These are phyloP conservation scores for Picus viridis DNA, from an alignment of 2,797 vertebrate species.

Conservation along the genomic window DNA sequence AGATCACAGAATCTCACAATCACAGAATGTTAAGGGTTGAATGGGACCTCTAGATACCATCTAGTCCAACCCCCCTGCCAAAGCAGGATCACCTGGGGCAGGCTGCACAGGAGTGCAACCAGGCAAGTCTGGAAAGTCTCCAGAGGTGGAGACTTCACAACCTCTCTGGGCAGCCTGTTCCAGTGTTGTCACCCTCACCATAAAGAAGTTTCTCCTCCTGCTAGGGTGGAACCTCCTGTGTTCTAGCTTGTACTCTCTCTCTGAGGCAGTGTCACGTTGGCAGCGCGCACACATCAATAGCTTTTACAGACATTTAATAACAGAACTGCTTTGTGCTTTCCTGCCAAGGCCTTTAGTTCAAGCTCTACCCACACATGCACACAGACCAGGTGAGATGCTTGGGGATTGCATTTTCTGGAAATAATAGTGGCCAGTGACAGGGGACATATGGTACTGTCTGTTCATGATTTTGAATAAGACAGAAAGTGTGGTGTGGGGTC, in stretches of 20 bases:
- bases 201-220: too few species aligned
- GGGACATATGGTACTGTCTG: not conserved
- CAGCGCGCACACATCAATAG: not conserved
- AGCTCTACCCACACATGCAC: not conserved
- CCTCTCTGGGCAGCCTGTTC: too few species aligned
- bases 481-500: not conserved
- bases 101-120: too few species aligned
- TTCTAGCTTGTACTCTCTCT: not conserved
- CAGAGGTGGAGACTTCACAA: too few species aligned
- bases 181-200: too few species aligned
- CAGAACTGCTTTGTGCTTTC: constrained; percentile 4
- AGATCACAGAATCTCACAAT: not conserved
- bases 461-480: not conserved
- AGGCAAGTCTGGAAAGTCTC: too few species aligned
- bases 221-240: too few species aligned
- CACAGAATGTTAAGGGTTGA: too few species aligned
- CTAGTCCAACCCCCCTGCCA: too few species aligned
- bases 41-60: too few species aligned
- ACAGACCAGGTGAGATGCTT: not conserved
- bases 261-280: not conserved
- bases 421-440: not conserved
- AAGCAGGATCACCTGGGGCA: too few species aligned
- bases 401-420: not conserved
- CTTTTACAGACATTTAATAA: constrained; percentile 35
- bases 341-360: not conserved